Percentiles rank a stretch among this genome's conserved stretches.
Evolutionary conservation across 2,797 vertebrate species (phyloP).

Genomic region (Sciurus carolinensis): DNA sequence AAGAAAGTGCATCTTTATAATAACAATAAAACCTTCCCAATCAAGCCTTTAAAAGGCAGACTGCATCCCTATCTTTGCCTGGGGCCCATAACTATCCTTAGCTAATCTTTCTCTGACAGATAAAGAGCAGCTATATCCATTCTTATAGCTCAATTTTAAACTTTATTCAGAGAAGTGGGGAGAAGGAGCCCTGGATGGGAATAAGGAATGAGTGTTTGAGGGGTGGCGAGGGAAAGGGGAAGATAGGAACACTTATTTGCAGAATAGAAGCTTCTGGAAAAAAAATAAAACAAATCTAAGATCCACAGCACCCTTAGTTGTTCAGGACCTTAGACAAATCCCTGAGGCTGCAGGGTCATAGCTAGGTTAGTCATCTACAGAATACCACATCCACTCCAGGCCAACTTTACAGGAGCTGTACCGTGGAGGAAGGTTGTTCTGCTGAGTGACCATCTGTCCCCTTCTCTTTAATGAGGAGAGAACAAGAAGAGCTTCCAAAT

Average conservation of each 20-base stretch:
- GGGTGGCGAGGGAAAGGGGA: constrained; percentile 62
- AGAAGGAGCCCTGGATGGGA: constrained; percentile 59
- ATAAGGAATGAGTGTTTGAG: constrained; percentile 74
- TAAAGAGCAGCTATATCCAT: constrained; percentile 84
- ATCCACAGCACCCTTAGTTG: constrained; percentile 61
- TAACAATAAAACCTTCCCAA: constrained; percentile 83
- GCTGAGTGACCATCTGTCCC: neutral
- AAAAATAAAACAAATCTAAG: constrained; percentile 7
- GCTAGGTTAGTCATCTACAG: neutral
- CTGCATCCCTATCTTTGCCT: constrained; percentile 84
- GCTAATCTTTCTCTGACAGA: constrained; percentile 89
- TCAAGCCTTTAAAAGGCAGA: constrained; percentile 86
- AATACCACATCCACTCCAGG: neutral
- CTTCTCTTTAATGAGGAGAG: neutral
- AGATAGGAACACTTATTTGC: constrained; percentile 69
- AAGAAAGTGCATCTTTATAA: constrained; percentile 83
- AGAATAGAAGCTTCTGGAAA: constrained; percentile 62
- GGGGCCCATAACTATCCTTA: constrained; percentile 85
- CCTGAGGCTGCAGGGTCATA: neutral
- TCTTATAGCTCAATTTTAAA: constrained; percentile 88
- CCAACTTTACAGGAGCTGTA: neutral
- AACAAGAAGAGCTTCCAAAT: neutral
- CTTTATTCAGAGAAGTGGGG: constrained; percentile 79
- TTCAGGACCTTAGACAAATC: constrained; percentile 67
- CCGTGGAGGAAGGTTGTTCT: neutral